Evolutionary conservation across 1,140 invertebrate species (phyloP).

Genomic region (Brachionus manjavacas): DNA sequence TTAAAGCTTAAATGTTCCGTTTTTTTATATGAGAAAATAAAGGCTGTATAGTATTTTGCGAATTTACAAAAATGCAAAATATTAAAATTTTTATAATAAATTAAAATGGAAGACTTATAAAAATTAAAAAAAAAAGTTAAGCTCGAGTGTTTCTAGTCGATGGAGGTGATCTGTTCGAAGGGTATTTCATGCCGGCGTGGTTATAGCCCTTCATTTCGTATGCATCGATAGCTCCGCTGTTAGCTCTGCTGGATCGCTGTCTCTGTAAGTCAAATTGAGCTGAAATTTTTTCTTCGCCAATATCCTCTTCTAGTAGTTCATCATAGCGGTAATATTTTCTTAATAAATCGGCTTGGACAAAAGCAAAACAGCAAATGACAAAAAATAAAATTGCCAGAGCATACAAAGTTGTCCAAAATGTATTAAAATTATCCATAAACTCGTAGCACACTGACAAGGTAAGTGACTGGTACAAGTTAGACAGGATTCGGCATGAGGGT

Average conservation of each 20-base stretch:
- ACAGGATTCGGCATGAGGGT: neutral
- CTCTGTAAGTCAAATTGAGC: neutral
- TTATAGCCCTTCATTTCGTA: slow-evolving; percentile 30
- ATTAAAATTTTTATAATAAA: neutral
- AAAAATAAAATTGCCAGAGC: neutral
- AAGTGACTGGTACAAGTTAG: neutral
- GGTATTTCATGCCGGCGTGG: neutral
- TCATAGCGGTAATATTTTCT: slow-evolving; percentile 23
- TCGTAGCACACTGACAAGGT: neutral
- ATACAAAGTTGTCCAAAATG: slow-evolving; percentile 6
- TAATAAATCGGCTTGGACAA: slow-evolving; percentile 7
- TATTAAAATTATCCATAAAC: slow-evolving; percentile 32
- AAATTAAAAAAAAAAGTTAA: neutral
- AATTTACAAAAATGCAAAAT: neutral
- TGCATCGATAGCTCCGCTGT: slow-evolving; percentile 22
- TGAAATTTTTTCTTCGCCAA: neutral
- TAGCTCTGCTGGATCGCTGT: neutral
- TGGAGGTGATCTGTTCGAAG: neutral
- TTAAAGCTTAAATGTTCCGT: neutral
- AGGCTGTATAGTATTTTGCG: neutral
- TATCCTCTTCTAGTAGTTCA: slow-evolving; percentile 1
- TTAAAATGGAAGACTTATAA: slow-evolving; percentile 5
- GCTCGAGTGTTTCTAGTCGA: neutral
- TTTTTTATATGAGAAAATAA: neutral
- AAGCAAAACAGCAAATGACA: neutral